Evolutionary conservation across 2,888 invertebrate genomes (phyloP), one percentile per base, ranked within the genome.

Genomic region (Epistrophe grossulariae): DNA sequence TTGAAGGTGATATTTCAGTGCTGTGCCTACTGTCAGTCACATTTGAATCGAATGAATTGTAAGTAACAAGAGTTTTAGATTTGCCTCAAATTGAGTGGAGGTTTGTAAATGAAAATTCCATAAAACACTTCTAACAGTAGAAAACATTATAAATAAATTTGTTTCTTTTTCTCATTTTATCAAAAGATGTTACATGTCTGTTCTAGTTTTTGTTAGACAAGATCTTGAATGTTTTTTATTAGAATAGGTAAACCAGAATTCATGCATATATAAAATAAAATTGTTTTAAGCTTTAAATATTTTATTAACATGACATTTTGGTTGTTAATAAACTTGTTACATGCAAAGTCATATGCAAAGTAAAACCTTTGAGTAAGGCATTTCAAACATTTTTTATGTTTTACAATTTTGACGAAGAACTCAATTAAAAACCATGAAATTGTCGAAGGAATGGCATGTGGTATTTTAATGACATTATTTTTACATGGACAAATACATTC

Each of bases 261-360:
- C 2, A 45, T 6, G 9, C 48, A 17, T n/a, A 17, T n/a, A 48
- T 50, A 13, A 9, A 3, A 19, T 19, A 17, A 50, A 50, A 50
- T 28, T 35, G 10, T 31, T 66, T 13, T 13, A 7, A 24, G 4
- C 1, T 50, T 45, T 40, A 48, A 66, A 35, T 66, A 66, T 48
- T 66, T 35, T 17, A 17, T 7, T 19, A 19, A 70, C 52, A 70
- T 52, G 68, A 70, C 35, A 70, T 40, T 70, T 50, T 52, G 1
- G 0, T 10, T 19, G 38, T 19, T 70, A 70, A 70, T 52, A 52
- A 70, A 70, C 68, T 70, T 52, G 15, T 52, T 38, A 70, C 68
- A 70, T 52, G 68, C 68, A 68, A 68, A 19, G 13, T 9, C n/a
- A 52, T n/a, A n/a, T 70, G 68, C 52, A 24, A 68, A 15, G 13